A percentile compares a stretch with the other conserved stretches of the same genome.
These are phyloP conservation scores for Siniperca chuatsi DNA, from an alignment of 2,113 vertebrate genomes.

Conservation along the genomic window DNA sequence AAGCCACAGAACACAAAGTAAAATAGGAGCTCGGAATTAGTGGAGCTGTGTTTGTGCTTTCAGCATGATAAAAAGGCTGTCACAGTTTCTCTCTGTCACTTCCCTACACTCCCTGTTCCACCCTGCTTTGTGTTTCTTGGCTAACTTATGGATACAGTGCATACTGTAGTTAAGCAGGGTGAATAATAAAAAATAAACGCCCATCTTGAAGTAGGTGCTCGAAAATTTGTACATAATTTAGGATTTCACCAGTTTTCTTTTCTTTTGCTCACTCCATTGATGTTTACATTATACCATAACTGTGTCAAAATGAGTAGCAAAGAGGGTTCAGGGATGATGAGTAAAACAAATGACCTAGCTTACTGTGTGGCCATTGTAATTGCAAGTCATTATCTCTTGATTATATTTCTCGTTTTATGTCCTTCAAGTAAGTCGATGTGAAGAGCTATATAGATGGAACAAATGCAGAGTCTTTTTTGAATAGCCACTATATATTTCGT, in stretches of 20 bases:
- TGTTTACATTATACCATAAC: conserved; percentile 14
- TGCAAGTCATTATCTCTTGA: neutral
- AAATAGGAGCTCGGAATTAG: conserved; percentile 18
- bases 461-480: neutral
- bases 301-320: conserved; percentile 7
- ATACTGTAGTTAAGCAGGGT: neutral
- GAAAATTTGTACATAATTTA: neutral
- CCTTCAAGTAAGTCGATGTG: neutral
- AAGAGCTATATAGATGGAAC: conserved; percentile 24
- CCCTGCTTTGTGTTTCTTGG: conserved; percentile 14
- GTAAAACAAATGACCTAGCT: conserved; percentile 20
- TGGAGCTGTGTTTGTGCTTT: conserved; percentile 43
- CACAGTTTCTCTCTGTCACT: conserved; percentile 30
- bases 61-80: conserved; percentile 45
- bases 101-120: conserved; percentile 7
- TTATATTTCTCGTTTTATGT: conserved; percentile 19
- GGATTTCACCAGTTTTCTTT: neutral
- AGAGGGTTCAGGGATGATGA: conserved; percentile 1
- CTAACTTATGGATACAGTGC: neutral
- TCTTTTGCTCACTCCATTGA: neutral
- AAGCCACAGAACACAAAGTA: conserved; percentile 31
- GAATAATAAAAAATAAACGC: conserved; percentile 1
- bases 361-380: conserved; percentile 25
- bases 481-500: conserved; percentile 15
- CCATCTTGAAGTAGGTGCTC: neutral